These are phyloP conservation scores for Merodon equestris DNA, from an alignment of 2,888 invertebrate genomes.

Conservation along the genomic window DNA sequence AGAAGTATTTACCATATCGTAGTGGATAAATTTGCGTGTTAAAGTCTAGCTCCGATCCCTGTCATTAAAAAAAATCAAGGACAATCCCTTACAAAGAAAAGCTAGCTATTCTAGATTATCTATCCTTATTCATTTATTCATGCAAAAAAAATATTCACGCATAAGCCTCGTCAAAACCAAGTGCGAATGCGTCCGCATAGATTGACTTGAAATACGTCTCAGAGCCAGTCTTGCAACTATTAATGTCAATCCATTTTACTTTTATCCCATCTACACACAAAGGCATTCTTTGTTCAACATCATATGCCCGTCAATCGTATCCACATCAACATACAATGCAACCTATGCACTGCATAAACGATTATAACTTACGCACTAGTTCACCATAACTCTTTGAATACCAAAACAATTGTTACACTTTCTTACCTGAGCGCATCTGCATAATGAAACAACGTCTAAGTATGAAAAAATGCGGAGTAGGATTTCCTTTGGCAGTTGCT, in stretches of 20 bases:
- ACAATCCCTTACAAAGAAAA: no score
- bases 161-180: background rate
- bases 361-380: slow-evolving; percentile 66
- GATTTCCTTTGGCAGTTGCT: slow-evolving; percentile 96
- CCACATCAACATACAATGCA: background rate
- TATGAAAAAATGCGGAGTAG: slow-evolving; percentile 96
- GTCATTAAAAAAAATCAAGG: no score
- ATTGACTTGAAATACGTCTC: no score
- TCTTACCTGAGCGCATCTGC: slow-evolving; percentile 94
- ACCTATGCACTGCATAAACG: slow-evolving; percentile 34
- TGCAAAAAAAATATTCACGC: no score
- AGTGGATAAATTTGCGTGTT: no score
- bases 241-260: slow-evolving; percentile 7
- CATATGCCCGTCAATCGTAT: background rate
- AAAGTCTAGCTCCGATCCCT: no score
- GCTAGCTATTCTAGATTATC: background rate
- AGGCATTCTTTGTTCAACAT: slow-evolving; percentile 25
- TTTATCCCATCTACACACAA: slow-evolving; percentile 5
- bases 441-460: slow-evolving; percentile 96
- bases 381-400: slow-evolving; percentile 33
- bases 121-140: no score
- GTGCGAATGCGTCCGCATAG: background rate
- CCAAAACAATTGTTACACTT: slow-evolving; percentile 45
- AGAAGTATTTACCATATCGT: no score
- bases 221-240: background rate